Conservation (phyloP, 2,113 vertebrate species). For the Connochaetes taurinus region DNA sequence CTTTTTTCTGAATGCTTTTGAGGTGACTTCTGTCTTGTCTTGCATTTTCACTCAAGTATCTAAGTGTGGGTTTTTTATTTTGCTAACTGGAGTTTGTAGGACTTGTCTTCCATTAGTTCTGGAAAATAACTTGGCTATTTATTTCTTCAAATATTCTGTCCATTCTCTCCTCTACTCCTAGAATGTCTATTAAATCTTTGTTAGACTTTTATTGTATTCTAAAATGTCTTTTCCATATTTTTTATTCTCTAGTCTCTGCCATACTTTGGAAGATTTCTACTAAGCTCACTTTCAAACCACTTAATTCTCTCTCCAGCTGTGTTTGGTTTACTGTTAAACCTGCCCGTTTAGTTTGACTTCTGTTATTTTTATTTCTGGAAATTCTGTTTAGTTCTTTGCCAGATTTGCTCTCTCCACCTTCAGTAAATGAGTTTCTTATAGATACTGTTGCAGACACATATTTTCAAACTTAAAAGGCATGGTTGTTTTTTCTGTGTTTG, state of each 20-base stretch:
- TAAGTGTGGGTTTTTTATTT: not conserved
- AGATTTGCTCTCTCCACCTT: not conserved
- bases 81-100: not conserved
- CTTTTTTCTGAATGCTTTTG: not conserved
- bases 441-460: not conserved
- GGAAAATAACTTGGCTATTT: not conserved
- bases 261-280: not conserved
- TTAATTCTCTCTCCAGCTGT: not conserved
- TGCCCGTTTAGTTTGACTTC: not conserved
- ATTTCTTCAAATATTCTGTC: not conserved
- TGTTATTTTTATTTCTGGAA: slow-evolving; percentile 9
- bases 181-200: not conserved
- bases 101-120: not conserved
- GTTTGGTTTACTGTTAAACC: not conserved
- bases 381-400: not conserved
- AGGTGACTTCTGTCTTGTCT: not conserved
- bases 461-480: not conserved
- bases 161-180: not conserved
- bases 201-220: not conserved
- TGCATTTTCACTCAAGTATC: not conserved
- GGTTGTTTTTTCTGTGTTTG: not conserved
- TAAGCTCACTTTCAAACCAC: not conserved
- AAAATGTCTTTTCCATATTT: not conserved
- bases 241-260: not conserved
- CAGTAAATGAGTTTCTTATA: not conserved